Conservation (phyloP, 2,113 vertebrate species). For the Parus major region DNA sequence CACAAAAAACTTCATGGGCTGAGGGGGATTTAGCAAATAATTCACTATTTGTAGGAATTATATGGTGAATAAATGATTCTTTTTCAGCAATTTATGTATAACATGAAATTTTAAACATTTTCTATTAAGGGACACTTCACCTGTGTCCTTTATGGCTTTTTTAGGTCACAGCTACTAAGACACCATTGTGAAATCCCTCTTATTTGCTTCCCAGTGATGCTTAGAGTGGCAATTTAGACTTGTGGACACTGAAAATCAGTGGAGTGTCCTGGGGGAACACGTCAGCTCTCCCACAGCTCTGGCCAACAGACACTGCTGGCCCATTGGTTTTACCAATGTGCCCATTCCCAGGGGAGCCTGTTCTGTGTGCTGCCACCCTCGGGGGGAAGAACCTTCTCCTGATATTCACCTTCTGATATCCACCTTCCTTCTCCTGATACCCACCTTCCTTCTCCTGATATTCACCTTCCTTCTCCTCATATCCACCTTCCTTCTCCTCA, state of each 20-base stretch:
- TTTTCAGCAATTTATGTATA: not conserved
- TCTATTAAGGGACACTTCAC: not conserved
- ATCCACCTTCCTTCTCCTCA: too few relatives aligned
- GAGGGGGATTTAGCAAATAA: not conserved
- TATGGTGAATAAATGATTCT: not conserved
- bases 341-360: not conserved
- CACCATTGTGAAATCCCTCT: not conserved
- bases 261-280: not conserved
- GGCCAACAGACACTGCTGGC: not conserved
- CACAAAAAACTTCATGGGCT: not conserved
- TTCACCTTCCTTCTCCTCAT: too few relatives aligned
- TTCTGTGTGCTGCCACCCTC: not conserved
- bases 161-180: not conserved
- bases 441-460: too few relatives aligned
- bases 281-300: not conserved
- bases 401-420: too few relatives aligned
- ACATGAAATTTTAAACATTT: not conserved
- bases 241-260: not conserved
- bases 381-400: too few relatives aligned
- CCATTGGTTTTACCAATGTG: accelerated
- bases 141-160: not conserved
- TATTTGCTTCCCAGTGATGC: not conserved
- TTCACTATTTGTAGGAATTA: not conserved
- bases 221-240: not conserved
- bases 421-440: too few relatives aligned